phyloP scores from a whole-genome alignment of 2,113 vertebrate genomes.

The Amazona vittata region DNA sequence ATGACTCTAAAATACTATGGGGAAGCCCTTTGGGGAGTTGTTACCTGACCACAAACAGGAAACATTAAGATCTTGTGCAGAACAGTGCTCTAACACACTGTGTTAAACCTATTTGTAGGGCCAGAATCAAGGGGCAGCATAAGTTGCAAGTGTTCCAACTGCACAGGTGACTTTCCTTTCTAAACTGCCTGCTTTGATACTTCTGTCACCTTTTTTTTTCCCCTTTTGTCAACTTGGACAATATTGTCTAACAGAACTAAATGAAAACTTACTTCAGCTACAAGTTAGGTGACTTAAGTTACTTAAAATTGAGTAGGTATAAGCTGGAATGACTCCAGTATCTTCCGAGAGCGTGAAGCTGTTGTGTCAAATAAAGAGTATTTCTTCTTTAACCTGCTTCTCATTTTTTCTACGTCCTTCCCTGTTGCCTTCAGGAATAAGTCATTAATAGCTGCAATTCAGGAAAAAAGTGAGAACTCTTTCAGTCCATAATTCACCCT shows the following conservation, averaged over 20 bases:
- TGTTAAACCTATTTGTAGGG: neutral
- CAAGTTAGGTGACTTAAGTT: neutral
- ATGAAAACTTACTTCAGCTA: neutral
- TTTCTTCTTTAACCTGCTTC: constrained; percentile 7
- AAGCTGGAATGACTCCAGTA: neutral
- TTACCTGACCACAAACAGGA: neutral
- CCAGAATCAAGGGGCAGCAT: neutral
- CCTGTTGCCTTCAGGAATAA: neutral
- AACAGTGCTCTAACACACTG: neutral
- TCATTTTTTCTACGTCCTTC: neutral
- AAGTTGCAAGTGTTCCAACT: neutral
- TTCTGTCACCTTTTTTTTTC: rapidly evolving
- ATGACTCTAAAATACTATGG: neutral
- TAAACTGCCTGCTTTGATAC: neutral
- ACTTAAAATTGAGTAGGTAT: neutral
- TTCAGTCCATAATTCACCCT: constrained; percentile 22
- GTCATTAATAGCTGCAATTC: neutral
- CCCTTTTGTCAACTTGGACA: neutral
- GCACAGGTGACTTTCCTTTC: neutral
- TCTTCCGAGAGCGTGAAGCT: neutral
- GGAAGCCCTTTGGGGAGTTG: neutral
- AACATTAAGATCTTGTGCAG: neutral
- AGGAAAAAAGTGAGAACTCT: constrained; percentile 16
- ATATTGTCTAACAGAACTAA: neutral
- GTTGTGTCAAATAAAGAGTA: neutral